Base-by-base conservation (phyloP, 2,113 vertebrate genomes). In the Pygoscelis adeliae region DNA sequence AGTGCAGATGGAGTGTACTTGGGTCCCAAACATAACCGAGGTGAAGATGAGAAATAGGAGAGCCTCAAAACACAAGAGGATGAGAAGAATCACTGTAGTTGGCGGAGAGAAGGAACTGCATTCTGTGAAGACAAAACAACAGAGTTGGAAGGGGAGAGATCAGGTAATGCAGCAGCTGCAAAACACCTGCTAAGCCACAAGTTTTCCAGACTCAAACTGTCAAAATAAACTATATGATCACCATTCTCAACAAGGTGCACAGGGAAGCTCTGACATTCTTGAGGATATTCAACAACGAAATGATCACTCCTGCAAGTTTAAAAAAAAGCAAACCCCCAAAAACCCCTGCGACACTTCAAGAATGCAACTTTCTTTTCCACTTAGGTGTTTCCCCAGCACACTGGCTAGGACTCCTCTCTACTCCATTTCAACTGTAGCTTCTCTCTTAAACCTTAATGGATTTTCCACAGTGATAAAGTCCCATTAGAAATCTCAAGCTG, bases 11-110 rank as follows among this genome's bases (percentile, higher is more conserved):
- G 99, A 99, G 98, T 99, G 99, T 93, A 99, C 98, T 98, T 99
- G 99, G 30, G 99, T 99, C 83, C 99, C 99, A 79, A 99, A 99
- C 99, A 99, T 99, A 94, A 99, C 99, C 0, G 99, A 98, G 1
- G 99, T 99, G 98, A 99, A 99, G 85, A 99, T 99, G 92, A 99
- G 98, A 91, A 99, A 99, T 15, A 99, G 99, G 70, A 99, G 99
- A 19, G 98, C 99, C 97, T 99, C 99, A 2, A 99, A 99, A 97
- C 99, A 99, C 96, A 99, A 97, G 71, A 99, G 98, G 97, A 99
- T 99, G 97, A 99, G 99, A 63, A 99, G 99, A 98, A 99, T 99
- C 94, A 99, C 99, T 0, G 99, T 99, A 11, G 99, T 98, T 52
- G 99, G 99, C 0, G 99, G 99, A 50, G 99, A 99, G 97, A 99